These are phyloP conservation scores for Vidua chalybeata DNA, from an alignment of 2,113 vertebrate genomes.

Conservation along the genomic window DNA sequence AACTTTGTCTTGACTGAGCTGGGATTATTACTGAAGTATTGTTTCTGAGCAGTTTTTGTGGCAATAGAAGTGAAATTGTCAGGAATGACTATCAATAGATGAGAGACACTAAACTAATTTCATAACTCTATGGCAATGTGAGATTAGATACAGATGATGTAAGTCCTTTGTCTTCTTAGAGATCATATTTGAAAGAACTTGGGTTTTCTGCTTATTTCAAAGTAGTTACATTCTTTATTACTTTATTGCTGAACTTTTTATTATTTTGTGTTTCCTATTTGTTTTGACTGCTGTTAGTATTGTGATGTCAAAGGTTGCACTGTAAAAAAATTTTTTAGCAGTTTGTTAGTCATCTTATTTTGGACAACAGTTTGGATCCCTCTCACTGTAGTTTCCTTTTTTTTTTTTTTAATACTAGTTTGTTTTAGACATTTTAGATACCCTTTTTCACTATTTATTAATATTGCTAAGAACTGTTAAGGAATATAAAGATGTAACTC, in stretches of 20 bases:
- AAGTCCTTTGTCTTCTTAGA: neutral
- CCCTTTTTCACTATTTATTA: neutral
- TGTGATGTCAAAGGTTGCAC: neutral
- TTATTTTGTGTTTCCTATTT: neutral
- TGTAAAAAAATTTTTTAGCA: fast-evolving
- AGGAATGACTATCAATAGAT: neutral
- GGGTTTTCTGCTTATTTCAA: neutral
- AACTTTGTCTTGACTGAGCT: neutral
- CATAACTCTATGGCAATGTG: neutral
- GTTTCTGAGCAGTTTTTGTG: neutral
- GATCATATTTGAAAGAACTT: neutral
- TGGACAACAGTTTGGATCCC: neutral
- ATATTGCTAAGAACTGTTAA: neutral
- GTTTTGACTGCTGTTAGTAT: neutral
- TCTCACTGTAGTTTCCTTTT: neutral
- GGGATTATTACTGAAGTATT: neutral
- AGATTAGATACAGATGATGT: neutral
- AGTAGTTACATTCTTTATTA: neutral
- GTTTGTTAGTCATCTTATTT: neutral
- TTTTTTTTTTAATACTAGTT: neutral
- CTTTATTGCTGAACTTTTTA: neutral
- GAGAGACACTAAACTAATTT: neutral
- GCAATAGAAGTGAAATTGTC: fast-evolving
- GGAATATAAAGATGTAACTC: neutral
- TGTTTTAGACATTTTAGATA: neutral